Evolutionary conservation across 2,113 vertebrate species (phyloP).

Genomic region (Equus przewalskii): DNA sequence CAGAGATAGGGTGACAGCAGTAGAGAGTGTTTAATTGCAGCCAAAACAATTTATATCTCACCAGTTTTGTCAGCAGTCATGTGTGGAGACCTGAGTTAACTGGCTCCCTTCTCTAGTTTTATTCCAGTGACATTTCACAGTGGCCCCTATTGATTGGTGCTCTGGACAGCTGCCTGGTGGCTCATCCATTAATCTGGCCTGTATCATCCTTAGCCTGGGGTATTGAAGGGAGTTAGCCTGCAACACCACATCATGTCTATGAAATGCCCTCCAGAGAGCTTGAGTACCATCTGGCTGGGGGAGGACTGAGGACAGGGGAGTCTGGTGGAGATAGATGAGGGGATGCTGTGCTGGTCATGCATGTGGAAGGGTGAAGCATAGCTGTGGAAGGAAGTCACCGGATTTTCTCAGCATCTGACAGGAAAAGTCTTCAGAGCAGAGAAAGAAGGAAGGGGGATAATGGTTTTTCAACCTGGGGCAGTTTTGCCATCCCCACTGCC

Average conservation of each 20-base stretch:
- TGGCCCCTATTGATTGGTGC: neutral
- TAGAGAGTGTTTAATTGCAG: neutral
- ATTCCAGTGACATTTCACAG: neutral
- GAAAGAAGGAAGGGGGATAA: neutral
- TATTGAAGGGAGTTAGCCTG: neutral
- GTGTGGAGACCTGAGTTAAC: slow-evolving; percentile 10
- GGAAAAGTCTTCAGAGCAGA: neutral
- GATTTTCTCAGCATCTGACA: neutral
- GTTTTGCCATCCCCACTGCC: neutral
- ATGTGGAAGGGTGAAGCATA: neutral
- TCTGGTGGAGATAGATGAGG: neutral
- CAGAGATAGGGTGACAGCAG: neutral
- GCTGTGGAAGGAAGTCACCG: neutral
- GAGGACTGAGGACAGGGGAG: neutral
- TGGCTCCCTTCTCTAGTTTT: neutral
- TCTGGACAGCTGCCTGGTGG: neutral
- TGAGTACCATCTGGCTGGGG: neutral
- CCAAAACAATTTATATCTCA: slow-evolving; percentile 15
- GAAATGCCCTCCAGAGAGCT: neutral
- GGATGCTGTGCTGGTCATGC: neutral
- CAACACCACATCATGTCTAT: neutral
- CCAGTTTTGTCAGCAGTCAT: slow-evolving; percentile 19
- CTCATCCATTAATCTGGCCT: neutral
- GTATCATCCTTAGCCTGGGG: neutral
- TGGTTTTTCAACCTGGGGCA: neutral